phyloP scores from a whole-genome alignment of 2,113 vertebrate genomes.

The Urocynchramus pylzowi region DNA sequence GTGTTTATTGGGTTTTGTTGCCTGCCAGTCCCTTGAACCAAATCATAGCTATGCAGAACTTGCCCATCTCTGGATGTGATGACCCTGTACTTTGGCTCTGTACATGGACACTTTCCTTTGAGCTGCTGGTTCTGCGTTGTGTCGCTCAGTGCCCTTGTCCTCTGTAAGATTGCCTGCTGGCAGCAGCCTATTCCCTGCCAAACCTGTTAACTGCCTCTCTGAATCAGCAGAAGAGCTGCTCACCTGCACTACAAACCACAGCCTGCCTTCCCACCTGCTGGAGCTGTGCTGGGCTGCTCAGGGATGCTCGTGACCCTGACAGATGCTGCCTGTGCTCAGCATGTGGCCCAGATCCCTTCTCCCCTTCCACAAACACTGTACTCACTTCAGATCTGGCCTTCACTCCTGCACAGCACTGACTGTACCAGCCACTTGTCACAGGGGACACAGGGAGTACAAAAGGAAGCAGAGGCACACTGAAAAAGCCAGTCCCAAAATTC shows the following conservation, averaged over 20 bases:
- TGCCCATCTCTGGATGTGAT: neutral
- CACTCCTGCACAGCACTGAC: neutral
- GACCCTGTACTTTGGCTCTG: neutral
- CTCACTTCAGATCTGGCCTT: neutral
- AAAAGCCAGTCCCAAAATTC: neutral
- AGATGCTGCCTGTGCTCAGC: neutral
- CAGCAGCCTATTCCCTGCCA: neutral
- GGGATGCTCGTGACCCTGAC: neutral
- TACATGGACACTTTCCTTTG: neutral
- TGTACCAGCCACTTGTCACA: neutral
- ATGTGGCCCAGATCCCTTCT: neutral
- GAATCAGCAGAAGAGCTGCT: neutral
- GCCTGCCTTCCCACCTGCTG: neutral
- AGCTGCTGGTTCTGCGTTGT: neutral
- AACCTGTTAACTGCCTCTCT: neutral
- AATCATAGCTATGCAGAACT: neutral
- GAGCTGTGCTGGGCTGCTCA: fast-evolving
- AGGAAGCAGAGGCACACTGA: neutral
- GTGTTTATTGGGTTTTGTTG: neutral
- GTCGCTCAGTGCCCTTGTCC: neutral
- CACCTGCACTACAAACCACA: neutral
- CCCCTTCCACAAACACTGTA: neutral
- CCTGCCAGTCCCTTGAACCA: neutral
- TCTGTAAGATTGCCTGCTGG: neutral
- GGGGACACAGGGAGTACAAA: neutral